Base-by-base conservation (phyloP, 2,888 invertebrate species). In the Argyra leucocephala region DNA sequence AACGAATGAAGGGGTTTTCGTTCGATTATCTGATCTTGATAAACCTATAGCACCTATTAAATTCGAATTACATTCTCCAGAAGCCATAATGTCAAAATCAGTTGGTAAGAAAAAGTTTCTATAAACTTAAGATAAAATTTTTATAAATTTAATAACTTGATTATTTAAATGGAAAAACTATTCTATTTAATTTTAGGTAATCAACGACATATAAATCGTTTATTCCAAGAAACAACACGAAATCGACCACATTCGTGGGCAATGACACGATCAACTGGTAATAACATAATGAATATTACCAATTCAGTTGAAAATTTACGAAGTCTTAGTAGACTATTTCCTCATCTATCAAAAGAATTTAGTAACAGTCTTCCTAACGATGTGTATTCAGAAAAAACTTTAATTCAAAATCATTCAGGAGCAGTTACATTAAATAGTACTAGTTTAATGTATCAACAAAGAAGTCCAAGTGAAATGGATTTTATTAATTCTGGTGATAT, bases 21-120 rank as follows among this genome's bases (percentile, higher is more conserved):
- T 92, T 0, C 87, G 87, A 73, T 80, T 92, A 9, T 91, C 91
- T 1, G 91, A 92, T 75, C 82, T 92, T 76, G 90, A 91, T 74
- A 88, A 88, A 72, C 83, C 84, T 6, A 81, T 83, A 9, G 64
- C 60, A 3, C 57, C 66, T 12, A 78, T 80, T 57, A 83, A 83
- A 65, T 78, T 82, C 62, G 83, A 83, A 26, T 71, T 82, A 0
- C 76, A 78, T 66, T 76, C 77, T 0, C 76, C 80, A 12, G 78
- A 77, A 65, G 73, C 75, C 5, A 71, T 73, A 66, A 74, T 75
- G 74, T 78, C 79, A 67, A 78, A 77, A 64, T 80, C 79, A 62
- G 77, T 76, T 3, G 78, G 48, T 48, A 48, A 2, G 48, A 1
- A 48, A 48, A 31, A 31, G 1, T 6, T 31, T 31, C 26, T 4